phyloP scores from a whole-genome alignment of 2,888 invertebrate genomes.

The Diaprepes abbreviatus region DNA sequence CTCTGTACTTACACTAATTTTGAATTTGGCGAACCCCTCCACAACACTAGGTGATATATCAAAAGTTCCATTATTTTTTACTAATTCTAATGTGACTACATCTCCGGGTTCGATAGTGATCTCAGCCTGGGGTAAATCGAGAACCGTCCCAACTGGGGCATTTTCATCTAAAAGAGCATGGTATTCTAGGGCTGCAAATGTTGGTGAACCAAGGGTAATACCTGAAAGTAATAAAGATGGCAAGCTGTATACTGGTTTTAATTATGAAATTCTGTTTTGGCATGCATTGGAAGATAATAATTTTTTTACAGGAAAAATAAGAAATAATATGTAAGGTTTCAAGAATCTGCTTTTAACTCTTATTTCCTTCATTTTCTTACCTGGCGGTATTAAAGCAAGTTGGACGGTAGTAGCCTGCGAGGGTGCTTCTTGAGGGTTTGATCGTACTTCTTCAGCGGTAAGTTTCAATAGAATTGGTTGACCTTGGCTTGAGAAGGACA shows the following conservation, averaged over 20 bases:
- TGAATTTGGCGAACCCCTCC: conserved; percentile 78
- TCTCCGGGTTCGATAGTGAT: conserved; percentile 69
- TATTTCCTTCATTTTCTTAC: no score
- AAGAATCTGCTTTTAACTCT: no score
- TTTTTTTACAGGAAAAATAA: no score
- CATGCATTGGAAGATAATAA: no score
- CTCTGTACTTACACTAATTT: conserved; percentile 73
- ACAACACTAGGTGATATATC: conserved; percentile 88
- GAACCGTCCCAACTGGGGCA: conserved; percentile 82
- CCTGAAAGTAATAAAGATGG: no score
- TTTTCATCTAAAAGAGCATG: conserved; percentile 85
- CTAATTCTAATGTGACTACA: conserved; percentile 82
- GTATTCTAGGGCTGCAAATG: conserved; percentile 71
- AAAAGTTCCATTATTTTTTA: conserved; percentile 89
- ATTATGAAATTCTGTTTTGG: no score
- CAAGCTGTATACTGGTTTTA: no score
- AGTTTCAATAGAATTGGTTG: conserved; percentile 87
- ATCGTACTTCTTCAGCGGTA: conserved; percentile 87
- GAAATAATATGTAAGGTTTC: no score
- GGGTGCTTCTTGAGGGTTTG: conserved; percentile 72
- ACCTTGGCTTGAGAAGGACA: conserved; percentile 81
- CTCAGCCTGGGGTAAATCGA: conserved; percentile 67
- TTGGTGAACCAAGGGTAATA: conserved; percentile 59
- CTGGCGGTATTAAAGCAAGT: conserved; percentile 79
- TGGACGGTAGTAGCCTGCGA: conserved; percentile 87